Percentiles rank a stretch among this genome's conserved stretches.
Conservation (phyloP, 2,888 invertebrate species). For the Sceliomorpha sp. region DNA sequence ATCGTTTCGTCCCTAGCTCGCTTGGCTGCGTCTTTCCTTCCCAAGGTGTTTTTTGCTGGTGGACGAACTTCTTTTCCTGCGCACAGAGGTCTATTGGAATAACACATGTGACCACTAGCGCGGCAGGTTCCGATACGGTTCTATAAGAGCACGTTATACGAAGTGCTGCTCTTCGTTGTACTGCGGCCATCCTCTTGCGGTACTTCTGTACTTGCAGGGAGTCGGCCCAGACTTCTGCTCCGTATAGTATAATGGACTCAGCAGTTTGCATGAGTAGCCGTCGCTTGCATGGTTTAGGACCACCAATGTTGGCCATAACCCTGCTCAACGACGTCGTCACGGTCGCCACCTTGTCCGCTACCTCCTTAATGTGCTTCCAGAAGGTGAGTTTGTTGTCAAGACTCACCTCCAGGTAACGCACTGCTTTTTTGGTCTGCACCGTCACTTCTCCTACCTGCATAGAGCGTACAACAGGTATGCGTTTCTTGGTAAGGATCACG, state of each 20-base stretch:
- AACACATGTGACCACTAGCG: conserved; percentile 20
- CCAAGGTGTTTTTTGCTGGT: no score
- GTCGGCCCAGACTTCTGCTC: conserved; percentile 45
- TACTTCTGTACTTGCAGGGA: conserved; percentile 33
- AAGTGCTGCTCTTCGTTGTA: conserved; percentile 35
- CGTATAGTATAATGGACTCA: conserved; percentile 54
- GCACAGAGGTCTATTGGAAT: neutral
- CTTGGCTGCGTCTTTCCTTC: no score
- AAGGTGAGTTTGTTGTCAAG: conserved; percentile 50
- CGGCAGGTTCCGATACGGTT: conserved; percentile 57
- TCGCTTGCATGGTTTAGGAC: conserved; percentile 29
- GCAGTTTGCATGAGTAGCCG: conserved; percentile 33
- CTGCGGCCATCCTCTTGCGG: conserved; percentile 40
- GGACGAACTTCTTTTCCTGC: neutral
- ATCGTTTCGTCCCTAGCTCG: neutral
- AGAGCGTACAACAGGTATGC: neutral
- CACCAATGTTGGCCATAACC: conserved; percentile 20
- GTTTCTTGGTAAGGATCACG: conserved; percentile 3
- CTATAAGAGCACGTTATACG: conserved; percentile 51
- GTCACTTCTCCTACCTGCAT: no score
- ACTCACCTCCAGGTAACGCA: conserved; percentile 57
- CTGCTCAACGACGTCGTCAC: conserved; percentile 26
- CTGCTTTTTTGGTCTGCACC: no score
- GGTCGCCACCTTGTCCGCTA: conserved; percentile 41
- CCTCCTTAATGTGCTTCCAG: conserved; percentile 41